Percentiles rank a stretch among this genome's conserved stretches.
Conservation (phyloP, 2,797 vertebrate genomes). For the Brachymystax lenok region DNA sequence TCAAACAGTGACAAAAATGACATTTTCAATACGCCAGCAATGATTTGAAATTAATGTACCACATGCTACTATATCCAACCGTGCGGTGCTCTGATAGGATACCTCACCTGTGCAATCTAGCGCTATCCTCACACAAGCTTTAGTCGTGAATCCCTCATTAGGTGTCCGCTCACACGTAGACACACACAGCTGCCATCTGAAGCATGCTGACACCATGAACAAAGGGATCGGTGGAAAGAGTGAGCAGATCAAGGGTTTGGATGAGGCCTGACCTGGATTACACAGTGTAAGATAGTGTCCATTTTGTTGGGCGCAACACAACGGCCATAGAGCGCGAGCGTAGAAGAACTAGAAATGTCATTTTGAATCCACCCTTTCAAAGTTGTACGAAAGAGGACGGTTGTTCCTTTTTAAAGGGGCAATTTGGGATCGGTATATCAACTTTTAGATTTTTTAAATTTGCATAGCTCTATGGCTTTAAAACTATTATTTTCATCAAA, state of each 20-base stretch:
- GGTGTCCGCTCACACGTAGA: slow-evolving; percentile 34
- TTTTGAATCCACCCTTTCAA: slow-evolving; percentile 16
- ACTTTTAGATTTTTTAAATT: too few species aligned
- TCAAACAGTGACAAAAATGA: too few species aligned
- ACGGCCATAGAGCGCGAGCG: background rate
- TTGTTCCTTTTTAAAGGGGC: background rate
- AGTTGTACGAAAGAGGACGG: slow-evolving; percentile 7
- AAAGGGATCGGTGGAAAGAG: slow-evolving; percentile 46
- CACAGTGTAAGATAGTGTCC: slow-evolving; percentile 20
- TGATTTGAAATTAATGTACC: background rate
- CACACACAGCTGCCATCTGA: slow-evolving; percentile 28
- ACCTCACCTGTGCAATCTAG: background rate
- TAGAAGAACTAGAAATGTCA: background rate
- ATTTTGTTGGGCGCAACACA: slow-evolving; percentile 1
- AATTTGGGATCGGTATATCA: too few species aligned
- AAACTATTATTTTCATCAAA: too few species aligned
- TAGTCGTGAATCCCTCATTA: slow-evolving; percentile 39
- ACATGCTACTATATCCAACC: background rate
- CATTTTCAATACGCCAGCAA: too few species aligned
- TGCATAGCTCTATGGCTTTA: too few species aligned
- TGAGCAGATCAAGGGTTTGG: slow-evolving; percentile 51
- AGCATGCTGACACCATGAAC: slow-evolving; percentile 40
- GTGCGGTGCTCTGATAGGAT: background rate
- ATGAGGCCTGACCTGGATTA: slow-evolving; percentile 46
- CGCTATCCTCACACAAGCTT: slow-evolving; percentile 9